phyloP scores from a whole-genome alignment of 2,888 invertebrate species.

The Tachina fera region DNA sequence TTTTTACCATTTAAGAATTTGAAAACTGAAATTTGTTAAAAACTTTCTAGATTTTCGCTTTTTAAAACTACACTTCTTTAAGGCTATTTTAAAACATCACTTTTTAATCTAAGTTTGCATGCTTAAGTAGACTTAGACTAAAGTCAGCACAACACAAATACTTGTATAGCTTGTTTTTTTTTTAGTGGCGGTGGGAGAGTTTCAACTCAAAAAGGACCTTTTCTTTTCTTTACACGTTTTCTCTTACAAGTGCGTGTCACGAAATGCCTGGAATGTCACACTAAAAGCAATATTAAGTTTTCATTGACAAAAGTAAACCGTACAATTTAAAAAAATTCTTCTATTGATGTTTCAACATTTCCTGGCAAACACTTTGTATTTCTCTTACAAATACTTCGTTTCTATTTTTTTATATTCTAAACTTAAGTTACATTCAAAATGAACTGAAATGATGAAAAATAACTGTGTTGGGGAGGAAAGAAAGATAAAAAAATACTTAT shows the following conservation, averaged over 20 bases:
- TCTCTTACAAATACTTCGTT: not conserved
- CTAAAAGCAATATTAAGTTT: conserved; percentile 45
- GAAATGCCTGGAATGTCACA: not conserved
- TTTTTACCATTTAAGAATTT: too few species aligned
- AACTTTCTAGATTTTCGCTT: not conserved
- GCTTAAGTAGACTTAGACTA: not conserved
- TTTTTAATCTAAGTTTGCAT: not conserved
- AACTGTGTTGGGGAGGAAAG: not conserved
- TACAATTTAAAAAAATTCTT: conserved; percentile 20
- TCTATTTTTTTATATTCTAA: not conserved
- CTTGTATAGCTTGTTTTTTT: too few species aligned
- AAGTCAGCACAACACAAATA: conserved; percentile 1
- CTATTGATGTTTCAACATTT: conserved; percentile 51
- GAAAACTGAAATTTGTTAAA: not conserved
- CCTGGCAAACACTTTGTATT: conserved; percentile 23
- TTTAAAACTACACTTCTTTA: not conserved
- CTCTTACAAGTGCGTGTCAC: conserved; percentile 6
- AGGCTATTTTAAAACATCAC: not conserved
- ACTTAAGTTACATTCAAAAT: conserved; percentile 56
- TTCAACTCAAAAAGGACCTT: not conserved
- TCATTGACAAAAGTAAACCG: conserved; percentile 46
- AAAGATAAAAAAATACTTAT: conserved; percentile 8
- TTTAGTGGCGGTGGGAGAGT: not conserved
- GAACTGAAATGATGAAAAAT: conserved; percentile 52
- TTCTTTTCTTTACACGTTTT: not conserved